A percentile compares a stretch with the other conserved stretches of the same genome.
These are phyloP conservation scores for Heteromyza rotundicornis DNA, from an alignment of 2,888 invertebrate genomes.

Conservation along the genomic window DNA sequence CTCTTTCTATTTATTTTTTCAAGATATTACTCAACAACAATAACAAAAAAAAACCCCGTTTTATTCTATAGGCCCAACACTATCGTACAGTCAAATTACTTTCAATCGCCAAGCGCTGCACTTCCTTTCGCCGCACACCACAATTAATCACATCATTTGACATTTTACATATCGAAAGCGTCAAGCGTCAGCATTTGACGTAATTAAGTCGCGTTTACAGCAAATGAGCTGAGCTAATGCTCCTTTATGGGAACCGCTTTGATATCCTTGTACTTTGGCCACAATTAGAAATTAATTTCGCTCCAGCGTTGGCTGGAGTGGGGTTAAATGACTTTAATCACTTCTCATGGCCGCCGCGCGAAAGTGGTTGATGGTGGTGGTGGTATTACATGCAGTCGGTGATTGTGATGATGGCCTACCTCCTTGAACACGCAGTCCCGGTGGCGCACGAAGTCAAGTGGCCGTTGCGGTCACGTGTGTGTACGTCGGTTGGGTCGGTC, in stretches of 20 bases:
- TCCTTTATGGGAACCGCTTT: neutral
- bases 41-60: too few species aligned
- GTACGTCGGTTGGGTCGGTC: slow-evolving; percentile 32
- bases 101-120: neutral
- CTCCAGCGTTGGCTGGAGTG: slow-evolving; percentile 14
- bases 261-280: slow-evolving; percentile 9
- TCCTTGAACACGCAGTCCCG: slow-evolving; percentile 13
- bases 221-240: slow-evolving; percentile 29
- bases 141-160: slow-evolving; percentile 32
- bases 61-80: too few species aligned
- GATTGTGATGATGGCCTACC: too few species aligned
- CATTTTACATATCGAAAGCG: slow-evolving; percentile 32
- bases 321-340: slow-evolving; percentile 59
- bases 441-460: neutral
- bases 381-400: too few species aligned
- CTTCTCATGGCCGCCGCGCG: slow-evolving; percentile 42
- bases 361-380: too few species aligned
- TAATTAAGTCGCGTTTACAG: slow-evolving; percentile 38
- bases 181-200: slow-evolving; percentile 36
- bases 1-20: too few species aligned
- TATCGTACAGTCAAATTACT: too few species aligned
- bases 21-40: too few species aligned
- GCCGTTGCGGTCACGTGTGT: slow-evolving; percentile 43
- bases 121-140: neutral
- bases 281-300: slow-evolving; percentile 55